Base-by-base conservation (phyloP, 64 coral and sea anemone genomes). In the Platygyra sinensis region DNA sequence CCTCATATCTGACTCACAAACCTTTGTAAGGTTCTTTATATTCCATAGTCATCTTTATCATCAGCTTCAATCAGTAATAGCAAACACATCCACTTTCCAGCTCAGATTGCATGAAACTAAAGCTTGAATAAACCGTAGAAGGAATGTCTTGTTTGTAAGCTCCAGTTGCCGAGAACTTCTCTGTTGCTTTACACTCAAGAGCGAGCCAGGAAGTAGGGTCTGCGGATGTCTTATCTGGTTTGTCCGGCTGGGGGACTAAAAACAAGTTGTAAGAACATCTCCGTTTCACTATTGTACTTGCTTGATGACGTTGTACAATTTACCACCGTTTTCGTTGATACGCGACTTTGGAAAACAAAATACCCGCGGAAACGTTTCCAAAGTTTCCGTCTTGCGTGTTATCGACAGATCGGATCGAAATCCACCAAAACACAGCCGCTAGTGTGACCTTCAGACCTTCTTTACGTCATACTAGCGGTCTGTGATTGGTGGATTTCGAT, bases 71-170 rank as follows among this genome's bases (percentile, higher is more conserved):
- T 94, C 72, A 91, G 69, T n/a, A 16, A 76, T 87, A 19, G 90
- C 95, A 91, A 96, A 96, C 95, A n/a, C 95, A 96, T 11, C 91
- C 92, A 78, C 87, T 96, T 28, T 78, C 54, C 2, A 96, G 83
- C 36, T 90, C 88, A n/a, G 57, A 62, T 42, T 52, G 11, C 67
- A 96, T 96, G 61, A 96, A 96, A 59, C 16, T 25, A 67, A 96
- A 96, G 31, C 39, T 73, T 14, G 80, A 38, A 57, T 87, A 94
- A 19, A 86, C 83, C 29, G 30, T 76, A 63, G 29, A 82, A 25
- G 95, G 95, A 36, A 96, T 77, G 15, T 88, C 72, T 12, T n/a
- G 28, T 5, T 60, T 17, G 54, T 90, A 72, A 16, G 91, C 55
- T 32, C 95, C 95, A 14, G 87, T 96, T 33, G 71, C 82, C 5